Evolutionary conservation across 1,140 invertebrate genomes (phyloP).

Genomic region (Leptestheria dahalacensis): DNA sequence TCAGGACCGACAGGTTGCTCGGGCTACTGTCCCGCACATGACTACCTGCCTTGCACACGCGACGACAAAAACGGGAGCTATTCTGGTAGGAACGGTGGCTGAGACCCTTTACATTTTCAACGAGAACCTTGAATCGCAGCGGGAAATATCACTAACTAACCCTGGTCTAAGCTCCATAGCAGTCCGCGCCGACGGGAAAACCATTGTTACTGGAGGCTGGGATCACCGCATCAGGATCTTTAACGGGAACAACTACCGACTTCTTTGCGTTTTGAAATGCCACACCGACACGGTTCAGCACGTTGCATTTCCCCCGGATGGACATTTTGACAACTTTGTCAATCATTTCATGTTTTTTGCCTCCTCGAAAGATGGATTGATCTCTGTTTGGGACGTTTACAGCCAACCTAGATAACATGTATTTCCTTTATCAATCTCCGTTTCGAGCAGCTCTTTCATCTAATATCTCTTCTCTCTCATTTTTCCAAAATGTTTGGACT

Average conservation of each 20-base stretch:
- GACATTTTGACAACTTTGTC: not conserved
- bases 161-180: not conserved
- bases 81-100: not conserved
- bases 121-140: conserved; percentile 1
- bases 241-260: not conserved
- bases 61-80: not conserved
- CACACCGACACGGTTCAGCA: conserved; percentile 13
- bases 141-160: conserved; percentile 13
- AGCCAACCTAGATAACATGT: not conserved
- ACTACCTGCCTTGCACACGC: conserved; percentile 9
- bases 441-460: too few species aligned
- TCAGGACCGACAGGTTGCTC: conserved; percentile 11
- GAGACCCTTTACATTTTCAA: conserved; percentile 1
- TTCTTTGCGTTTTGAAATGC: conserved; percentile 1
- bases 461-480: too few species aligned
- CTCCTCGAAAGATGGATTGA: conserved; percentile 1
- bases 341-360: conserved; percentile 1
- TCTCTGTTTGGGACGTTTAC: conserved; percentile 12
- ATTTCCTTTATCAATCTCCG: too few species aligned
- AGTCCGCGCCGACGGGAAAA: not conserved
- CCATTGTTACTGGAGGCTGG: conserved; percentile 9
- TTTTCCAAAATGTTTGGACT: too few species aligned
- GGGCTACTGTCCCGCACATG: conserved; percentile 12
- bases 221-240: conserved; percentile 9
- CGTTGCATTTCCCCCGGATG: conserved; percentile 5